Evolutionary conservation across 2,888 invertebrate genomes (phyloP).

Genomic region (Agriotes lineatus): DNA sequence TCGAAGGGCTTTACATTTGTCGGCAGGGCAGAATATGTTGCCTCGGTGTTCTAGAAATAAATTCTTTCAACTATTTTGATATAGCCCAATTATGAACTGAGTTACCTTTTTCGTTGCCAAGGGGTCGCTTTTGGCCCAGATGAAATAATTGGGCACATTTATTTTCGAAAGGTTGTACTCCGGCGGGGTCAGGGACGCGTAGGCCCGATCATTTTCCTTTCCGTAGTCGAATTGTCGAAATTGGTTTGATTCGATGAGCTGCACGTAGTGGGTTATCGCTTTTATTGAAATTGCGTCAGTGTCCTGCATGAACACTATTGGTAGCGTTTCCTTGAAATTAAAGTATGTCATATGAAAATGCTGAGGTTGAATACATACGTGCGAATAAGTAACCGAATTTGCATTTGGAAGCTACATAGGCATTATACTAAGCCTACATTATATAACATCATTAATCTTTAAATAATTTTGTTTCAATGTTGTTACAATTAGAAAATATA

Average conservation of each 20-base stretch:
- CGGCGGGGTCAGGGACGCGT: slow-evolving; percentile 69
- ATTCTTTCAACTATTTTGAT: too few species aligned
- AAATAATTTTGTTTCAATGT: too few species aligned
- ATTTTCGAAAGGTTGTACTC: slow-evolving; percentile 72
- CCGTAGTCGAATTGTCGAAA: slow-evolving; percentile 74
- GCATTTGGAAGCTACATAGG: too few species aligned
- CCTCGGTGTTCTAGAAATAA: slow-evolving; percentile 62
- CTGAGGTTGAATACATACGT: too few species aligned
- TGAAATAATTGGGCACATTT: slow-evolving; percentile 71
- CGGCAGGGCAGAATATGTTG: slow-evolving; percentile 58
- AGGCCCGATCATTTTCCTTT: slow-evolving; percentile 65
- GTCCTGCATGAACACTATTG: slow-evolving; percentile 60
- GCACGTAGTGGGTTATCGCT: slow-evolving; percentile 57
- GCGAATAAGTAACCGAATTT: too few species aligned
- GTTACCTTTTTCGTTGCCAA: slow-evolving; percentile 70
- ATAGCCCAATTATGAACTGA: too few species aligned
- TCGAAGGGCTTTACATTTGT: slow-evolving; percentile 46
- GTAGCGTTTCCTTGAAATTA: slow-evolving; percentile 63
- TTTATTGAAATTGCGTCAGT: slow-evolving; percentile 61
- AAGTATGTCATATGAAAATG: too few species aligned
- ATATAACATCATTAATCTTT: too few species aligned
- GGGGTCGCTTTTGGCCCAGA: slow-evolving; percentile 75
- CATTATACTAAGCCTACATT: too few species aligned
- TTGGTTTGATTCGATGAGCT: slow-evolving; percentile 55
- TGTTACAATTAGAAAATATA: too few species aligned